Base-by-base conservation (phyloP, 2,113 vertebrate species). In the Nibea albiflora region DNA sequence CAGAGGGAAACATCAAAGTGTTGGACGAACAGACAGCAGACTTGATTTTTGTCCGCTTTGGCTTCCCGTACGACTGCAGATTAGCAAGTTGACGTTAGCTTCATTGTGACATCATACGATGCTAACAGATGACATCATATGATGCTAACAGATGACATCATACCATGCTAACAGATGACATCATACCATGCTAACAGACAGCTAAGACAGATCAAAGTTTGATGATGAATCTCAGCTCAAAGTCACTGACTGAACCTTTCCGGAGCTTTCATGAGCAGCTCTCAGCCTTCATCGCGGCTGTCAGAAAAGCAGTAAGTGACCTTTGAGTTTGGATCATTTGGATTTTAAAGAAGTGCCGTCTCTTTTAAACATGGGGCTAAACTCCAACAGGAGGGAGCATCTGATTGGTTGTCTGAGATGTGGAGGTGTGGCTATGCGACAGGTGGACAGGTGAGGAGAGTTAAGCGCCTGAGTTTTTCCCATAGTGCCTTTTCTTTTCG, bases 401-500 rank as follows among this genome's bases (percentile, higher is more conserved):
- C 16, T 53, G 14, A 39, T 39, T 15, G n/a, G n/a, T n/a, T n/a
- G n/a, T 20, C 3, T 4, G 77, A 56, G 42, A 47, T 5, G 46
- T 26, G 4, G 52, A 11, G 53, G 53, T 1, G 42, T 0, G 16
- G 64, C 35, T 0, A 39, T n/a, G 56, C 14, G 0, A 56, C 78
- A 85, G 79, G 68, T 28, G 53, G 65, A 85, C 72, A 62, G 79
- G 12, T 61, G 62, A 5, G 35, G 39, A 64, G 62, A 17, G 67
- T 81, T 39, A 81, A 81, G 78, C 60, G 73, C 86, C 42, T 26
- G 35, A 77, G 46, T 68, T 77, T 50, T 62, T 44, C 44, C 35
- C 72, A 26, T 61, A 76, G 72, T 80, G 76, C 76, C 66, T 24
- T 80, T n/a, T 71, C 60, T 84, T 81, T 76, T 24, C 24, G 24